Evolutionary conservation across 2,888 invertebrate genomes (phyloP), one percentile per base, ranked within the genome.

Genomic region (Apamea crenata): DNA sequence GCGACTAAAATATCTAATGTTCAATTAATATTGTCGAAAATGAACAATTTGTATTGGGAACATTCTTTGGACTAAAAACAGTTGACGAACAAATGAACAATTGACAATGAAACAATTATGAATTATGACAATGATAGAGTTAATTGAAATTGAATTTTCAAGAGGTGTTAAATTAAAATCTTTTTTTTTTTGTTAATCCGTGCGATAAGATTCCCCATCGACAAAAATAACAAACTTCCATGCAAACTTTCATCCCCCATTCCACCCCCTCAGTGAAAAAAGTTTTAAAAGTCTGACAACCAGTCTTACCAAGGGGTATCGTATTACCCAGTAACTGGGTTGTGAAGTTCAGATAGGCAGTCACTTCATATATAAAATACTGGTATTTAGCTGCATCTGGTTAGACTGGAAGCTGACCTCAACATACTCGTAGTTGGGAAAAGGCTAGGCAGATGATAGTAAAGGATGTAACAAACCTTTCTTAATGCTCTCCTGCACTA

Each of bases 81-180:
- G 36, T 56, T 29, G 47, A 76, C 44, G n/a, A n/a, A 56, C n/a
- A n/a, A 77, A 61, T 73, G 0, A 56, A 56, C 44, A 66, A 82
- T 56, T 50, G 36, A 44, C n/a, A n/a, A n/a, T n/a, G n/a, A n/a
- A n/a, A n/a, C n/a, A n/a, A n/a, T n/a, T n/a, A n/a, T n/a, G n/a
- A n/a, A n/a, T n/a, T n/a, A n/a, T n/a, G n/a, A n/a, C n/a, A n/a
- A n/a, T n/a, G n/a, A n/a, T n/a, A n/a, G n/a, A n/a, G n/a, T n/a
- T n/a, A n/a, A n/a, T 18, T 6, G 32, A 40, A 32, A 14, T 63
- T 66, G 16, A 36, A 47, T 36, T 47, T 14, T 7, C 14, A 29
- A 29, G 29, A 44, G 29, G 32, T 32, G 12, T 72, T 18, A 0
- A 25, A 63, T 29, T 12, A 25, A 10, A 47, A 4, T 75, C 10